A percentile compares a stretch with the other conserved stretches of the same genome.
Conservation (phyloP, 2,113 vertebrate genomes). For the Engystomops pustulosus region DNA sequence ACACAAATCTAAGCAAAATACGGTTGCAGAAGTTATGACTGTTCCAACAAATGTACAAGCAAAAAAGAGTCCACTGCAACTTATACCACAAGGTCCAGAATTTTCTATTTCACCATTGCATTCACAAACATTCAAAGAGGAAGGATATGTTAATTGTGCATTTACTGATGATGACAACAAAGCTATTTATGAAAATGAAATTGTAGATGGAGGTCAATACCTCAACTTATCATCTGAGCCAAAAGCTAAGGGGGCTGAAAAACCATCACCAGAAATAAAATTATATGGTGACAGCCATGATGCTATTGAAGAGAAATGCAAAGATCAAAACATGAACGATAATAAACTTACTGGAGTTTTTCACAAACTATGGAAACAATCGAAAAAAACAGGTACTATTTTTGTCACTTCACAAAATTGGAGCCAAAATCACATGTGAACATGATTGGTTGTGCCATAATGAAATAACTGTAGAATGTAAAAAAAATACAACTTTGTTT, state of each 20-base stretch:
- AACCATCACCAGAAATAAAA: not conserved
- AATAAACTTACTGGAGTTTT: constrained; percentile 3
- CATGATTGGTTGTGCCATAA: not conserved
- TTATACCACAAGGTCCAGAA: constrained; percentile 49
- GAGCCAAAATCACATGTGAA: no score
- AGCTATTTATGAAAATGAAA: constrained; percentile 39
- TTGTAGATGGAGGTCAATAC: constrained; percentile 24
- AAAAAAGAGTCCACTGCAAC: not conserved
- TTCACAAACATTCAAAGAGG: constrained; percentile 62
- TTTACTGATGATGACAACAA: constrained; percentile 71
- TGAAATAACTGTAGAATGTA: not conserved
- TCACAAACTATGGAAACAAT: constrained; percentile 38
- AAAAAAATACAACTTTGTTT: not conserved
- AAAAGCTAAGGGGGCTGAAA: not conserved
- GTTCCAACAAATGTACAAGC: not conserved
- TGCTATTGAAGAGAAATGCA: not conserved
- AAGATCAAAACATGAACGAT: not conserved
- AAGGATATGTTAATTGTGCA: constrained; percentile 73
- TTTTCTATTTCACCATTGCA: constrained; percentile 59
- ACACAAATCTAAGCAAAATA: not conserved
- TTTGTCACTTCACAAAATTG: no score
- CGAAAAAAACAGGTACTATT: constrained; percentile 32
- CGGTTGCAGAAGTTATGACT: not conserved
- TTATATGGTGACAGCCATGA: not conserved
- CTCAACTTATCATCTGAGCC: not conserved